A percentile compares a stretch with the other conserved stretches of the same genome.
These are phyloP conservation scores for Callitettix versicolor DNA, from an alignment of 1,140 invertebrate genomes.

Conservation along the genomic window DNA sequence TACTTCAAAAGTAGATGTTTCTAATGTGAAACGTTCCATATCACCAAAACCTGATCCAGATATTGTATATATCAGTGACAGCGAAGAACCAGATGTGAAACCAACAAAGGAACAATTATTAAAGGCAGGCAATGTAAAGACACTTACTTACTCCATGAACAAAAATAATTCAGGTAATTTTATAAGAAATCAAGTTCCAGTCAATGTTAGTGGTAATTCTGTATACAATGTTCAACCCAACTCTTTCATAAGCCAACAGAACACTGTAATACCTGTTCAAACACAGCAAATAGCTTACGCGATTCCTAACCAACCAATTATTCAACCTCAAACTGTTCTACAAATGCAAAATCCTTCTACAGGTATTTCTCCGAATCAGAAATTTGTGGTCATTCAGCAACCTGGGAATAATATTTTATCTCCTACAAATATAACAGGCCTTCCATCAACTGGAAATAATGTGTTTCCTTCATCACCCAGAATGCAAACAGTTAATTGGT, in stretches of 20 bases:
- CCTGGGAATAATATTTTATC: background rate
- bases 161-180: too few relatives aligned
- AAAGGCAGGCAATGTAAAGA: too few relatives aligned
- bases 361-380: background rate
- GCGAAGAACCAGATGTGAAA: constrained; percentile 4
- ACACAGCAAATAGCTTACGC: background rate
- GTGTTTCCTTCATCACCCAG: constrained; percentile 1
- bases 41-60: background rate
- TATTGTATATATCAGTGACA: constrained; percentile 9
- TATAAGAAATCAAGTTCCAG: too few relatives aligned
- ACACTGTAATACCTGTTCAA: too few relatives aligned
- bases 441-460: background rate
- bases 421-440: background rate
- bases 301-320: background rate
- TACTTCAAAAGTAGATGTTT: background rate
- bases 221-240: constrained; percentile 1
- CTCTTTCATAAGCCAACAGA: background rate
- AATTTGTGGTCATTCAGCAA: constrained; percentile 2
- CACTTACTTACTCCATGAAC: too few relatives aligned
- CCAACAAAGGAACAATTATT: background rate
- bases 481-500: constrained; percentile 9
- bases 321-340: constrained; percentile 1
- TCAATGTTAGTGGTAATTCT: background rate
- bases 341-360: background rate
- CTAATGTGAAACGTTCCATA: constrained; percentile 1